These are phyloP conservation scores for Oscheius sp. DNA, from an alignment of 2,888 invertebrate genomes.

Conservation along the genomic window DNA sequence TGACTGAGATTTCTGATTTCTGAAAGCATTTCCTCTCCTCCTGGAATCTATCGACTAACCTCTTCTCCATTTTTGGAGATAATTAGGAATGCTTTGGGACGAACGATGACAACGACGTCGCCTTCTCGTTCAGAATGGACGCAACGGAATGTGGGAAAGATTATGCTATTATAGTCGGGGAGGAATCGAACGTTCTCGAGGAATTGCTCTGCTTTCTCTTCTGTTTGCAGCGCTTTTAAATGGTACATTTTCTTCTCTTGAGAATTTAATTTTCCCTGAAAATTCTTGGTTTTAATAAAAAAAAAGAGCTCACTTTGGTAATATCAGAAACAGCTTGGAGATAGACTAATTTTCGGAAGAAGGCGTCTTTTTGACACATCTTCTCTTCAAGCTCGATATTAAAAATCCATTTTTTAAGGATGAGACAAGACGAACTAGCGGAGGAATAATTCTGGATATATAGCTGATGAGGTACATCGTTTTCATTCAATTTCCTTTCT, in stretches of 20 bases:
- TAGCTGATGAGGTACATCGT: slow-evolving; percentile 94
- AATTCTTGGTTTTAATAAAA: slow-evolving; percentile 81
- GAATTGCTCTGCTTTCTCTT: slow-evolving; percentile 83
- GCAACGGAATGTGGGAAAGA: slow-evolving; percentile 92
- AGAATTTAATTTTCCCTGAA: slow-evolving; percentile 83
- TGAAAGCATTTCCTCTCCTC: neutral
- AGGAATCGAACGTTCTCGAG: slow-evolving; percentile 84
- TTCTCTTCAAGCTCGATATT: slow-evolving; percentile 51
- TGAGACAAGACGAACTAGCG: slow-evolving; percentile 91
- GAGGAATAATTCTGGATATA: slow-evolving; percentile 99
- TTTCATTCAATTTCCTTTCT: slow-evolving; percentile 91
- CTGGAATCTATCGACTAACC: neutral
- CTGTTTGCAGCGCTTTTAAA: slow-evolving; percentile 91
- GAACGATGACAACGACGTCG: slow-evolving; percentile 8
- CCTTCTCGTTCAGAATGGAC: slow-evolving; percentile 73
- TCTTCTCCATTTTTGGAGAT: neutral
- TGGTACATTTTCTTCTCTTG: slow-evolving; percentile 91
- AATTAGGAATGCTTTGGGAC: slow-evolving; percentile 3
- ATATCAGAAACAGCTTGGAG: slow-evolving; percentile 66
- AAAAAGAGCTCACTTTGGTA: slow-evolving; percentile 38
- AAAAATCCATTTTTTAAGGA: slow-evolving; percentile 76
- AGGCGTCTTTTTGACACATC: slow-evolving; percentile 79
- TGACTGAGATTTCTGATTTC: slow-evolving; percentile 21
- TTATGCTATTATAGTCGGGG: slow-evolving; percentile 90
- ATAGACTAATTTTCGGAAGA: slow-evolving; percentile 77